A percentile compares a stretch with the other conserved stretches of the same genome.
phyloP scores from a whole-genome alignment of 2,797 vertebrate species.

The Pteronotus mesoamericanus region DNA sequence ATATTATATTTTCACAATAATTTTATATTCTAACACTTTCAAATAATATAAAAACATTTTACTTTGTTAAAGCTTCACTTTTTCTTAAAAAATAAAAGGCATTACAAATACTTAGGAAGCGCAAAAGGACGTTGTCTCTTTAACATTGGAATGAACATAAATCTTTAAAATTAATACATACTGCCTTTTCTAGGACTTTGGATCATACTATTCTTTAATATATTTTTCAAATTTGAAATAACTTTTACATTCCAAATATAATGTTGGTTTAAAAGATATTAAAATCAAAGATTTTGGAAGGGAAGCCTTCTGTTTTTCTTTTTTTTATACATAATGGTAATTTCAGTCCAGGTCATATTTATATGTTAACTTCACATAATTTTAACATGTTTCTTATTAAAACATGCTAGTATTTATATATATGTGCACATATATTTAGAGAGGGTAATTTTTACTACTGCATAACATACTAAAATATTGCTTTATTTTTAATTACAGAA shows the following conservation, averaged over 20 bases:
- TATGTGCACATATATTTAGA: neutral
- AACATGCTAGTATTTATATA: slow-evolving; percentile 43
- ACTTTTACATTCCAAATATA: neutral
- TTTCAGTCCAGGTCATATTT: slow-evolving; percentile 68
- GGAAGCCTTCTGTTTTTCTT: neutral
- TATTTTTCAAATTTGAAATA: slow-evolving; percentile 31
- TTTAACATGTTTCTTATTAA: slow-evolving; percentile 41
- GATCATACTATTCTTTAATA: neutral
- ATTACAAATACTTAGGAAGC: neutral
- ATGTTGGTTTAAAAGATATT: neutral
- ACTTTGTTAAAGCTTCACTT: neutral
- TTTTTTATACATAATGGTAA: slow-evolving; percentile 32
- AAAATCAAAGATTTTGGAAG: neutral
- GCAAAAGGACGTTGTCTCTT: slow-evolving; percentile 22
- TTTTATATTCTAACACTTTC: slow-evolving; percentile 74
- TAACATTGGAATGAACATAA: neutral
- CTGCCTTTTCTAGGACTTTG: neutral
- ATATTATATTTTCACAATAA: slow-evolving; percentile 66
- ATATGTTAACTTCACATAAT: slow-evolving; percentile 68
- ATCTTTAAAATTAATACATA: neutral
- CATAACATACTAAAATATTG: slow-evolving; percentile 77
- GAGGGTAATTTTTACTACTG: slow-evolving; percentile 61
- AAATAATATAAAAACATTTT: slow-evolving; percentile 35
- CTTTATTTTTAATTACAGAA: slow-evolving; percentile 76
- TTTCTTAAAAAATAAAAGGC: slow-evolving; percentile 22